These are phyloP conservation scores for Netelia virgata DNA, from an alignment of 2,888 invertebrate genomes.

Conservation along the genomic window DNA sequence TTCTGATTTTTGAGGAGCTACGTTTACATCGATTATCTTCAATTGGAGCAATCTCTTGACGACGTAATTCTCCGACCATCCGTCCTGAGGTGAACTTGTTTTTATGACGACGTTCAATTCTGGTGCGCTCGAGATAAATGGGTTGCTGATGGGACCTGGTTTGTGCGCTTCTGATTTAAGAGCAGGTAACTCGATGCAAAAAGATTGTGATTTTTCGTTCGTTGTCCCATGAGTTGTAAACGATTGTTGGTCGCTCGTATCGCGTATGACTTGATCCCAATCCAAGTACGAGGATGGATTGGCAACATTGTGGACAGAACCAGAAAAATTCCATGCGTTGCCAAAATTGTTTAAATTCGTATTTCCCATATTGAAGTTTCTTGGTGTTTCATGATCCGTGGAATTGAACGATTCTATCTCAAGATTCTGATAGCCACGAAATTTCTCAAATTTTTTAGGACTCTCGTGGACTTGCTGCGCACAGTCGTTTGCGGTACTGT, in stretches of 20 bases:
- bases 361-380: constrained; percentile 20
- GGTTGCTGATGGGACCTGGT: constrained; percentile 79
- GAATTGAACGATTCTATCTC: constrained; percentile 36
- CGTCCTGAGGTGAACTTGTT: constrained; percentile 82
- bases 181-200: constrained; percentile 79
- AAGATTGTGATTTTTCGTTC: constrained; percentile 74
- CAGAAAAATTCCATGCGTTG: constrained; percentile 56
- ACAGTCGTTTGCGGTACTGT: constrained; percentile 70
- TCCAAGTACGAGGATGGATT: constrained; percentile 75
- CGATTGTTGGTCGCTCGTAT: constrained; percentile 79
- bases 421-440: constrained; percentile 10
- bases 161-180: constrained; percentile 80
- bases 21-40: constrained; percentile 84
- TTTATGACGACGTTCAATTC: constrained; percentile 85
- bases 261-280: constrained; percentile 78
- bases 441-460: constrained; percentile 47
- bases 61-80: constrained; percentile 84
- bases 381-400: constrained; percentile 45
- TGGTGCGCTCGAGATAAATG: constrained; percentile 80
- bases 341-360: constrained; percentile 47
- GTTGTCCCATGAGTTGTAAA: constrained; percentile 76
- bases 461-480: constrained; percentile 36
- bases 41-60: constrained; percentile 85
- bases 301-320: constrained; percentile 49
- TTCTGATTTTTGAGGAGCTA: constrained; percentile 83